Percentiles rank a stretch among this genome's conserved stretches.
phyloP scores from a whole-genome alignment of 2,113 vertebrate species.

The Noctilio leporinus region DNA sequence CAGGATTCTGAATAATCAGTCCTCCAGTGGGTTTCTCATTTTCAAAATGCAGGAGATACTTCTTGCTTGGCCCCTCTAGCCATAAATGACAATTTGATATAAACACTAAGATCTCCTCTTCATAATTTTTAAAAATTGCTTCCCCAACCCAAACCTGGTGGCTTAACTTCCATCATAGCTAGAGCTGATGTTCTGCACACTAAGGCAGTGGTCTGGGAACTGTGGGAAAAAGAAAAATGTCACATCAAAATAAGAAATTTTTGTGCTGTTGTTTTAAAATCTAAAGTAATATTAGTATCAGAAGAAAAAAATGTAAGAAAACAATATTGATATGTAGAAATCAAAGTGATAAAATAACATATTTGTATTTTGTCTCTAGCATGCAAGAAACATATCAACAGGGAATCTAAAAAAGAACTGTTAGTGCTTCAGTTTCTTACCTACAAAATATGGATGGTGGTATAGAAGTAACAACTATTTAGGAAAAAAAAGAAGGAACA shows the following conservation, averaged over 20 bases:
- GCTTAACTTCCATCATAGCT: background rate
- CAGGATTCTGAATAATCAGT: background rate
- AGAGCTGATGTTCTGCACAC: rapidly evolving
- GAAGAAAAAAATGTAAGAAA: background rate
- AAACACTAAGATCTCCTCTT: background rate
- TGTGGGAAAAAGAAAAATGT: background rate
- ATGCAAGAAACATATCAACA: background rate
- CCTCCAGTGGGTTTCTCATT: background rate
- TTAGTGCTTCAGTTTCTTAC: background rate
- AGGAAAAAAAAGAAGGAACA: too few relatives aligned
- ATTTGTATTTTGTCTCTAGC: background rate
- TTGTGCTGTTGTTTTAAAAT: background rate
- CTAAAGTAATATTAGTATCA: background rate
- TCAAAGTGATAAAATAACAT: background rate
- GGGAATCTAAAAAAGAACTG: background rate
- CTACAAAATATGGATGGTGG: background rate
- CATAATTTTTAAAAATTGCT: background rate
- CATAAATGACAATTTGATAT: background rate
- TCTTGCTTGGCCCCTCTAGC: background rate
- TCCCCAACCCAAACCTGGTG: background rate
- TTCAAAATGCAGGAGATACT: constrained; percentile 8
- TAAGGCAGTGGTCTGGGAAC: background rate
- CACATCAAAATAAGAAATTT: background rate
- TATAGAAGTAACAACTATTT: background rate
- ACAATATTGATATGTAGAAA: background rate